These are phyloP conservation scores for Propsilocerus akamusi DNA, from an alignment of 1,140 invertebrate genomes.

Conservation along the genomic window DNA sequence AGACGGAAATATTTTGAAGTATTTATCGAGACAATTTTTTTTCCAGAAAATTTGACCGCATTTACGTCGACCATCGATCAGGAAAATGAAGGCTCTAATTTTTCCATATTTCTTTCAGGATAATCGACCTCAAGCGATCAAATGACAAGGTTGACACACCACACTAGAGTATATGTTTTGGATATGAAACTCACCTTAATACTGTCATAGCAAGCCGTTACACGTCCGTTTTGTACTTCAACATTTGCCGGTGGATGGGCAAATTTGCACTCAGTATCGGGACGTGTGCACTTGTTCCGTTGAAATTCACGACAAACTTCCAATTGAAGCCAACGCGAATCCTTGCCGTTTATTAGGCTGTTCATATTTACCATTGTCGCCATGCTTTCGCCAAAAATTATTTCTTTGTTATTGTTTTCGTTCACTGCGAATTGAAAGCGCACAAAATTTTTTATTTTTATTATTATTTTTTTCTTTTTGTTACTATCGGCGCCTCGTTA, in stretches of 20 bases:
- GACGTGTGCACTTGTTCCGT: slow-evolving; percentile 96
- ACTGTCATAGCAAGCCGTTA: slow-evolving; percentile 99
- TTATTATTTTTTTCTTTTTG: not conserved
- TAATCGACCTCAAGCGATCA: too few species aligned
- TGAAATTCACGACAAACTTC: slow-evolving; percentile 99
- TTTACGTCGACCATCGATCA: too few species aligned
- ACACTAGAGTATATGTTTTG: too few species aligned
- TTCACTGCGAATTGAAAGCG: too few species aligned
- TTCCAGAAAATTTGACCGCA: too few species aligned
- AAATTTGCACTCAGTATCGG: slow-evolving; percentile 99
- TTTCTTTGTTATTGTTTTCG: not conserved
- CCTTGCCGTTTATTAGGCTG: slow-evolving; percentile 92
- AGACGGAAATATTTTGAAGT: too few species aligned
- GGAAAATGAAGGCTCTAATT: too few species aligned
- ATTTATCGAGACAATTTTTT: too few species aligned
- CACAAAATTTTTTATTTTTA: not conserved
- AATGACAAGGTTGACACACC: too few species aligned
- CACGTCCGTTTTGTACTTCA: slow-evolving; percentile 98
- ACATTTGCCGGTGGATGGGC: slow-evolving; percentile 98
- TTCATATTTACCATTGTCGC: slow-evolving; percentile 94
- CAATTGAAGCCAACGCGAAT: slow-evolving; percentile 97
- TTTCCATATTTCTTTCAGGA: too few species aligned
- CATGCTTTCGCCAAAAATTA: slow-evolving; percentile 30
- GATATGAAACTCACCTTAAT: slow-evolving; percentile 87
- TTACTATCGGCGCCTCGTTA: not conserved